Evolutionary conservation across 2,113 vertebrate species (phyloP).

Genomic region (Rhagologus leucostigma): DNA sequence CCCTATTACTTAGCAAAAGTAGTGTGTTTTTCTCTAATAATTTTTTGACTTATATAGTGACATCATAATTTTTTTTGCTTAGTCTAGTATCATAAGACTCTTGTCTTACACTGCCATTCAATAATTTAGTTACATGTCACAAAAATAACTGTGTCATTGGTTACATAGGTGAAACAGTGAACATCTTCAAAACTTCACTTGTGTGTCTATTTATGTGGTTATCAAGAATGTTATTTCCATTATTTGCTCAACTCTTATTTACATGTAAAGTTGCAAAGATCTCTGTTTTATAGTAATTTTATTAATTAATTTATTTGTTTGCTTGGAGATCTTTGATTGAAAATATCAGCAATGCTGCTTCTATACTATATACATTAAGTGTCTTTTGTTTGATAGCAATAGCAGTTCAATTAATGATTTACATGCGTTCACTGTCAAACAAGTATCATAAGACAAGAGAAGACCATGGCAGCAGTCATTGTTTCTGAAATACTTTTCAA

Average conservation of each 20-base stretch:
- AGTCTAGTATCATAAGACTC: background rate
- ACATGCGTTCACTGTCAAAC: background rate
- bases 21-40: background rate
- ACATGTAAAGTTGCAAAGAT: background rate
- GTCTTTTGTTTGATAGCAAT: background rate
- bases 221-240: background rate
- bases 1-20: background rate
- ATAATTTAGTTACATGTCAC: background rate
- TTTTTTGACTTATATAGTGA: background rate
- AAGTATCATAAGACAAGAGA: background rate
- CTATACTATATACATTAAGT: background rate
- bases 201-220: background rate
- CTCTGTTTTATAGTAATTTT: background rate
- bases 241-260: background rate
- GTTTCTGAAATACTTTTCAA: background rate
- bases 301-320: background rate
- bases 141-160: background rate
- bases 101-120: background rate
- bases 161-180: background rate
- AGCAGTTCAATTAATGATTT: background rate
- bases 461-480: background rate
- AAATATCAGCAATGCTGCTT: background rate
- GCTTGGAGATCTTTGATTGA: background rate
- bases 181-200: background rate
- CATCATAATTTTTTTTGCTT: background rate